phyloP scores from a whole-genome alignment of 2,888 invertebrate genomes.

The Argyra leucocephala region DNA sequence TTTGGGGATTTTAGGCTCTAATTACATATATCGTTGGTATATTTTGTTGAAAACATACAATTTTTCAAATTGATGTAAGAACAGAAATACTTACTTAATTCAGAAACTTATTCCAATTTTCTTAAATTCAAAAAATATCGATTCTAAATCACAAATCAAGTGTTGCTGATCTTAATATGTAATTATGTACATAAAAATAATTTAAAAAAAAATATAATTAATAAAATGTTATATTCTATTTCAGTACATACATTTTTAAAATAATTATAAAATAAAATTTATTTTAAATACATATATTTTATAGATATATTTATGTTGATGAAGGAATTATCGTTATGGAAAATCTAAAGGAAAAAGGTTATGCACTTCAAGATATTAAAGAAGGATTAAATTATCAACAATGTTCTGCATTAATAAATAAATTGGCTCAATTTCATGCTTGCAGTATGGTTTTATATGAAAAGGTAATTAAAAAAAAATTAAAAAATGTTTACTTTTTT shows the following conservation, averaged over 20 bases:
- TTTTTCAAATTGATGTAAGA: too few relatives aligned
- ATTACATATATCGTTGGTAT: too few relatives aligned
- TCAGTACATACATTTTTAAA: not conserved
- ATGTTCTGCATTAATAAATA: slow-evolving; percentile 43
- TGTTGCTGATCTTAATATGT: too few relatives aligned
- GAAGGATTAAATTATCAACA: slow-evolving; percentile 46
- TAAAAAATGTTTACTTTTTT: not conserved
- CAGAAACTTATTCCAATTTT: too few relatives aligned
- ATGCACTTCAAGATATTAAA: slow-evolving; percentile 44
- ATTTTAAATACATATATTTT: too few relatives aligned
- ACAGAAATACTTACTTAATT: too few relatives aligned
- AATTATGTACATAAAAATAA: too few relatives aligned
- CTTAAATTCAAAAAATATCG: too few relatives aligned
- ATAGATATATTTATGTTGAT: slow-evolving; percentile 30
- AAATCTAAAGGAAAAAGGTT: slow-evolving; percentile 47
- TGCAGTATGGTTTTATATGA: slow-evolving; percentile 45
- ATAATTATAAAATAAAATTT: not conserved
- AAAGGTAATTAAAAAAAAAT: slow-evolving; percentile 36
- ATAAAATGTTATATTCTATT: not conserved
- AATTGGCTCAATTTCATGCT: slow-evolving; percentile 48
- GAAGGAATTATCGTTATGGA: slow-evolving; percentile 41
- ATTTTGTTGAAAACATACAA: too few relatives aligned
- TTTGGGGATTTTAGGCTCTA: too few relatives aligned
- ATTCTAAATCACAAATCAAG: too few relatives aligned
- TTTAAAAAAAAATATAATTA: not conserved